Evolutionary conservation across 1,140 invertebrate species (phyloP).

Genomic region (Drosophila arawakana): DNA sequence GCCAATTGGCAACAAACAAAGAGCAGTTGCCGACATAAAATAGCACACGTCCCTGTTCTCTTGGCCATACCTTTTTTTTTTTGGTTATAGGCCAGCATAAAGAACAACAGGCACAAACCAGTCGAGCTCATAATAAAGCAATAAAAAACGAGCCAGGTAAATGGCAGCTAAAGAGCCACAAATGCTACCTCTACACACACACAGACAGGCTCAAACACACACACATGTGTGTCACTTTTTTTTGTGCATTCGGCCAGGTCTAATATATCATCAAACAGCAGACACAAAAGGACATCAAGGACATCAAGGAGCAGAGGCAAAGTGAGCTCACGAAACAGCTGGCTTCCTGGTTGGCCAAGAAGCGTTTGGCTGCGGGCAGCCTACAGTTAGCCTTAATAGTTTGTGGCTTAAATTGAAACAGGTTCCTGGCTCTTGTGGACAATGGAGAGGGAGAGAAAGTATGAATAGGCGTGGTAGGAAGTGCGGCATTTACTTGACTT

Average conservation of each 20-base stretch:
- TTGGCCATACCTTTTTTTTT: constrained; percentile 19
- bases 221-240: neutral
- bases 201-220: neutral
- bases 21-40: constrained; percentile 18
- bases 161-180: constrained; percentile 71
- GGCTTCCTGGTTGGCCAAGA: constrained; percentile 65
- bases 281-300: constrained; percentile 25
- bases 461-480: constrained; percentile 9
- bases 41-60: neutral
- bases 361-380: constrained; percentile 34
- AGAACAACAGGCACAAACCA: constrained; percentile 35
- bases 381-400: constrained; percentile 39
- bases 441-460: neutral
- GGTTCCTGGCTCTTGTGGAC: constrained; percentile 40
- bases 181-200: constrained; percentile 50
- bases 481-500: constrained; percentile 11
- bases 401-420: constrained; percentile 79
- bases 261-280: constrained; percentile 81
- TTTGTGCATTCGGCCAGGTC: constrained; percentile 44
- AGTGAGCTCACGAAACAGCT: constrained; percentile 64
- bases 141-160: constrained; percentile 71
- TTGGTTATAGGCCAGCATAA: constrained; percentile 30
- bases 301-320: constrained; percentile 7
- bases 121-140: constrained; percentile 71
- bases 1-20: constrained; percentile 22